Conservation (phyloP, 2,113 vertebrate genomes). For the Paramormyrops kingsleyae region DNA sequence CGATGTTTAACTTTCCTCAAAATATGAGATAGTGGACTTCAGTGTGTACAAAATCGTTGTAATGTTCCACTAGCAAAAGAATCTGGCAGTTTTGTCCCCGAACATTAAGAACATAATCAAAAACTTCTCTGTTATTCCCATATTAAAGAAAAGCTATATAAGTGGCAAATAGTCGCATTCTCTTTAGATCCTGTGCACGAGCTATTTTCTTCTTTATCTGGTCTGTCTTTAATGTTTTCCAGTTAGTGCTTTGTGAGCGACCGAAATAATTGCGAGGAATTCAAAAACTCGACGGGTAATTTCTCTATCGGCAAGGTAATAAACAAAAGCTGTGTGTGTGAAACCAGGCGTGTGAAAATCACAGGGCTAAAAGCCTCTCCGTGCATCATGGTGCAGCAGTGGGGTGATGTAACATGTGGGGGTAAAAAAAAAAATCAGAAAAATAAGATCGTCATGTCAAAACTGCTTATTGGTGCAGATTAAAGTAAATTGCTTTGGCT, state of each 20-base stretch:
- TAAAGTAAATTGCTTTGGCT: conserved; percentile 55
- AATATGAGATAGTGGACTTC: background rate
- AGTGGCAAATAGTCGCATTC: background rate
- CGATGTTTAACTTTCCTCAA: background rate
- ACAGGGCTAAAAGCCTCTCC: conserved; percentile 28
- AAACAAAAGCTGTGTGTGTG: background rate
- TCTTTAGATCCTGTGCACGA: background rate
- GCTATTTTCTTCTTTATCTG: background rate
- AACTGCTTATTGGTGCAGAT: conserved; percentile 57
- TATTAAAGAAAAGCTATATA: background rate
- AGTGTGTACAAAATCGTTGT: background rate
- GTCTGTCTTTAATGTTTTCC: background rate
- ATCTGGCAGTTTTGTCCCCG: background rate
- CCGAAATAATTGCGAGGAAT: background rate
- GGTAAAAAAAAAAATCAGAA: conserved; percentile 23
- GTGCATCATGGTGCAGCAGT: conserved; percentile 17
- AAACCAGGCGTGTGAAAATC: background rate
- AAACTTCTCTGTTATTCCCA: background rate
- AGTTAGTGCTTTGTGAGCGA: background rate
- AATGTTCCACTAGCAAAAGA: background rate
- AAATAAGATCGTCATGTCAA: conserved; percentile 46
- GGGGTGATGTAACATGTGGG: background rate
- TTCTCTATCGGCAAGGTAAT: conserved; percentile 11
- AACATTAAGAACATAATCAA: background rate
- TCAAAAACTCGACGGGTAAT: conserved; percentile 12